phyloP scores from a whole-genome alignment of 1,140 invertebrate species.

The Lepidostoma basale region DNA sequence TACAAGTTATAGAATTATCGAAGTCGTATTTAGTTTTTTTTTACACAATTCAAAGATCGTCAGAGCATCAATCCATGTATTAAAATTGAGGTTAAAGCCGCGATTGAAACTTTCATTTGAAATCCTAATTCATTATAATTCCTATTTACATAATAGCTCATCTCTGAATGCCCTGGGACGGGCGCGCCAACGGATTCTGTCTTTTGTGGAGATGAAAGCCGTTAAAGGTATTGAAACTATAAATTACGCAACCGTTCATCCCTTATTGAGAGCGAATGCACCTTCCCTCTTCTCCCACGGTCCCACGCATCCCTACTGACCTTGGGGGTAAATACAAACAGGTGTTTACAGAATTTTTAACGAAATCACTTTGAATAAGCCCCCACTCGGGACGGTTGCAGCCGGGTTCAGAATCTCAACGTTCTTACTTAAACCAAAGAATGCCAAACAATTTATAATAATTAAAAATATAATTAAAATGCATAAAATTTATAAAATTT shows the following conservation, averaged over 20 bases:
- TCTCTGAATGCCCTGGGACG: not conserved
- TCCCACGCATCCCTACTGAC: conserved; percentile 33
- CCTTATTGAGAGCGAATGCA: conserved; percentile 17
- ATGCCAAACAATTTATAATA: too few species aligned
- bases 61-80: too few species aligned
- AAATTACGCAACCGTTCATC: conserved; percentile 14
- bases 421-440: too few species aligned
- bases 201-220: conserved; percentile 5
- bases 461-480: too few species aligned
- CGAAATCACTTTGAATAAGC: conserved; percentile 30
- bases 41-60: too few species aligned
- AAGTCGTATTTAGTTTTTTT: too few species aligned
- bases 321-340: conserved; percentile 34
- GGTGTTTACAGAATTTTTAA: conserved; percentile 28
- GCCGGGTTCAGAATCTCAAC: too few species aligned
- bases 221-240: conserved; percentile 27
- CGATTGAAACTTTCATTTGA: too few species aligned
- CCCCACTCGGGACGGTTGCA: conserved; percentile 1
- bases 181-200: conserved; percentile 25
- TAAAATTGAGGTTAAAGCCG: too few species aligned
- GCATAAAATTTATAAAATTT: too few species aligned
- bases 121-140: not conserved
- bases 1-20: too few species aligned
- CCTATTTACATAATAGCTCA: conserved; percentile 8
- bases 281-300: conserved; percentile 8